Evolutionary conservation across 2,797 vertebrate species (phyloP).

Genomic region (Poeciliopsis paucimaculata): DNA sequence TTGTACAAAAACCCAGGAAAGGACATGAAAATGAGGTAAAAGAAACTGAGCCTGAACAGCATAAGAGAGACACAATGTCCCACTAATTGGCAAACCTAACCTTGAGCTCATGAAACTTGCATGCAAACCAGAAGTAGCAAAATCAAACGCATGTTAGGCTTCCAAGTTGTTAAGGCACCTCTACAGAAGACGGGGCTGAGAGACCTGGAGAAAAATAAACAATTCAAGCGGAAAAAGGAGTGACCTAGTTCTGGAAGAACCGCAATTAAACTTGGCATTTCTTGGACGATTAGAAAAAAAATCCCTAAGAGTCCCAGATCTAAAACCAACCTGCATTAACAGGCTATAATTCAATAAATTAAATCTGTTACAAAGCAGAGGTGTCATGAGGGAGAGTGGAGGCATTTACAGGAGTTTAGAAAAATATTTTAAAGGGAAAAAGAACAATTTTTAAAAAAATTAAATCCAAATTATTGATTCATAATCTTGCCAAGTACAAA

Average conservation of each 20-base stretch:
- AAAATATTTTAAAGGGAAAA: background rate
- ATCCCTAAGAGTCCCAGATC: background rate
- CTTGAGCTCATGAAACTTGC: slow-evolving; percentile 35
- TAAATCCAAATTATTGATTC: slow-evolving; percentile 29
- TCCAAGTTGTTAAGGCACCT: slow-evolving; percentile 13
- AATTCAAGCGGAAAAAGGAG: slow-evolving; percentile 37
- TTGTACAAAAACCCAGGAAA: background rate
- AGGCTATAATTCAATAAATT: background rate
- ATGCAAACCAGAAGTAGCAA: slow-evolving; percentile 20
- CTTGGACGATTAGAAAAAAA: slow-evolving; percentile 9
- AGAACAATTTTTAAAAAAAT: background rate
- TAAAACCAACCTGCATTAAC: background rate
- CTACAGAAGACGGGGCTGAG: slow-evolving; percentile 15
- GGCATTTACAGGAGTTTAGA: slow-evolving; percentile 9
- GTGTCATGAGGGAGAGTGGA: slow-evolving; percentile 1
- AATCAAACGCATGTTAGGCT: slow-evolving; percentile 12
- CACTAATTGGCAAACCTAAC: slow-evolving; percentile 52
- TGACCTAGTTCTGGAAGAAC: slow-evolving; percentile 56
- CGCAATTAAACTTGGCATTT: slow-evolving; percentile 45
- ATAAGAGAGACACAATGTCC: slow-evolving; percentile 24
- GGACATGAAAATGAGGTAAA: slow-evolving; percentile 15
- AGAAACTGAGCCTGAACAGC: slow-evolving; percentile 24
- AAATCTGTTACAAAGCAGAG: slow-evolving; percentile 12
- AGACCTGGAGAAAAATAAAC: slow-evolving; percentile 44
- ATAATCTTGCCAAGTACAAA: slow-evolving; percentile 21